Evolutionary conservation across 2,888 invertebrate species (phyloP), one percentile per base, ranked within the genome.

Genomic region (Hyalella azteca): DNA sequence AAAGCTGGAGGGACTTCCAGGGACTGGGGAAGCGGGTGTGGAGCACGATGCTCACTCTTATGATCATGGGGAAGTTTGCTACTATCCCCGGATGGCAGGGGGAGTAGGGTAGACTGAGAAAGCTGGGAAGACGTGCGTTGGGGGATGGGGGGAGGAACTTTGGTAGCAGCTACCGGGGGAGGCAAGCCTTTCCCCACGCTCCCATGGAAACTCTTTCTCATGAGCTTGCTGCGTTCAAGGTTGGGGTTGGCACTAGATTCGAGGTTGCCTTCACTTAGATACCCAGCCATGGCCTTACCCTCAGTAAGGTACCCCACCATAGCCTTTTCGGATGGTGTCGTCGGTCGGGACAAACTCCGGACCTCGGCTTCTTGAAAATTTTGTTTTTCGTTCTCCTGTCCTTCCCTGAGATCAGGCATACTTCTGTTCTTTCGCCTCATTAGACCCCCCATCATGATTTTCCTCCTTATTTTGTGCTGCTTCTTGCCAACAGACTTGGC

Each of bases 391-490:
- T 80, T 83, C 40, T 86, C 86, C 85, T 92, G 93, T 0, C 93
- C 93, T 87, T 95, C 95, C 0, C 95, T 93, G 76, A 96, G 89
- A 89, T 96, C 96, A 0, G 96, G 96, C 94, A 96, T 94, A 79
- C 95, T 95, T 85, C 95, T 90, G 87, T 96, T 96, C 87, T 96
- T 96, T 41, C 95, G 90, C 82, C 94, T 91, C 78, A 96, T 95
- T 78, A 96, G 89, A 1, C 95, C 95, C 19, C 95, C 95, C 95
- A 96, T 95, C 9, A 96, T 87, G 3, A 95, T 88, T 88, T 95
- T 95, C 86, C 95, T 90, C 40, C 95, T 90, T 73, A 96, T 94
- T 89, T 95, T 95, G 87, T 96, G 96, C 87, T 95, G 95, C 85
- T 96, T 96, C 87, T 95, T 95, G 77, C 92, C 85, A 13, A 82